Evolutionary conservation across 1,140 invertebrate species (phyloP).

Genomic region (Riptortus pedestris): DNA sequence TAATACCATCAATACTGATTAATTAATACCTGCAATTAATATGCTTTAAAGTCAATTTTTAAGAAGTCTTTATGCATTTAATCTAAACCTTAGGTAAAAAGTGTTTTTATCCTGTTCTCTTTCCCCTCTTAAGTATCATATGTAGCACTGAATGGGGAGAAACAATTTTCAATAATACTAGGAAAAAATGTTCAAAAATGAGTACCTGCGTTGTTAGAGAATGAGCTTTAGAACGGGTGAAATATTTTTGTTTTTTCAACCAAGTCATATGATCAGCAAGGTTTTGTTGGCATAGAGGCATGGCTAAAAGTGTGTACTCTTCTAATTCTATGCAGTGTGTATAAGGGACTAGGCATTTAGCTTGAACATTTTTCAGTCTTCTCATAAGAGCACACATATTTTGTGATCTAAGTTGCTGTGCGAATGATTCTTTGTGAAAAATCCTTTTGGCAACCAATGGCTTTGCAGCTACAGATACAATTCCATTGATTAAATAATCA

Average conservation of each 20-base stretch:
- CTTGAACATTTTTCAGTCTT: constrained; percentile 5
- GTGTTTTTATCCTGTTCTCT: too few species aligned
- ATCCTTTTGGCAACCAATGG: not conserved
- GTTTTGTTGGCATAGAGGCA: constrained; percentile 21
- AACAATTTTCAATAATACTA: too few species aligned
- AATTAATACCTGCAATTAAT: too few species aligned
- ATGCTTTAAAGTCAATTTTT: too few species aligned
- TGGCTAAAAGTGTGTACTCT: constrained; percentile 11
- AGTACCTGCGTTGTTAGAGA: constrained; percentile 13
- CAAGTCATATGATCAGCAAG: constrained; percentile 10
- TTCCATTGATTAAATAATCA: not conserved
- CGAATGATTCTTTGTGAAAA: not conserved
- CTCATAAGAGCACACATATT: not conserved
- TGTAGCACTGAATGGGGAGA: too few species aligned
- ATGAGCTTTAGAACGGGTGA: constrained; percentile 11
- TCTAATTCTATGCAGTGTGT: constrained; percentile 12
- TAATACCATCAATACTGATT: too few species aligned
- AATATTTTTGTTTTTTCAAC: constrained; percentile 2
- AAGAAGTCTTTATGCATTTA: too few species aligned
- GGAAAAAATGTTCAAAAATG: too few species aligned
- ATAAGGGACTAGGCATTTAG: constrained; percentile 18
- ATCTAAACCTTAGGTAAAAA: too few species aligned
- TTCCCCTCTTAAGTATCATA: too few species aligned
- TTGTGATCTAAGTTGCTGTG: not conserved
- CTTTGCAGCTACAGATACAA: constrained; percentile 1